phyloP scores from a whole-genome alignment of 2,113 vertebrate species.

The Mormyrus iriodes region DNA sequence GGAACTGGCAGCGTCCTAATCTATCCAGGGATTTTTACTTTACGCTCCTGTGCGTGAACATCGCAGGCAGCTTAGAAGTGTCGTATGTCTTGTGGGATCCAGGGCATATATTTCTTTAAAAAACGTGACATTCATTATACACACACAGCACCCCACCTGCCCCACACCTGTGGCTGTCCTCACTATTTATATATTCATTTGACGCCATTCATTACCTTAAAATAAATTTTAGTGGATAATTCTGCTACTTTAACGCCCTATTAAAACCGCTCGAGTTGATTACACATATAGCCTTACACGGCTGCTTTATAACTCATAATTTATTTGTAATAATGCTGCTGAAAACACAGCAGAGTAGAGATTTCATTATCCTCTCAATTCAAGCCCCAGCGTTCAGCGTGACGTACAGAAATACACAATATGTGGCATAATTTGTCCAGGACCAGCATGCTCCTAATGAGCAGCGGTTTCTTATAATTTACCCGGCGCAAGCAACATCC shows the following conservation, averaged over 20 bases:
- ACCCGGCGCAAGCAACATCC: background rate
- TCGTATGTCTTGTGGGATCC: background rate
- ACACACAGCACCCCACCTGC: background rate
- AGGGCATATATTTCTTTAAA: background rate
- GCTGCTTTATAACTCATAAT: background rate
- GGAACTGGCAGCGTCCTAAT: too few species aligned
- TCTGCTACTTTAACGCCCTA: background rate
- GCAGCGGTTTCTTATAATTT: background rate
- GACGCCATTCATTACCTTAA: constrained; percentile 23
- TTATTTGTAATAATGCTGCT: background rate
- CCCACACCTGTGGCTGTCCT: constrained; percentile 6
- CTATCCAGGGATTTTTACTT: background rate
- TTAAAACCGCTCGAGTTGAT: background rate
- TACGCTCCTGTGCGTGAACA: background rate
- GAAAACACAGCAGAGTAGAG: background rate
- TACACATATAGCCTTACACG: background rate
- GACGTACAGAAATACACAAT: background rate
- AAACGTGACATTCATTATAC: background rate
- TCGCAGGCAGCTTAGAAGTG: background rate
- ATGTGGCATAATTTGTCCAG: background rate
- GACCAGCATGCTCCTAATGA: background rate
- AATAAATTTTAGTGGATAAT: background rate
- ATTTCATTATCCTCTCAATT: background rate
- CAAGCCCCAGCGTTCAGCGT: background rate
- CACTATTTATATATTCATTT: background rate